Evolutionary conservation across 2,797 vertebrate genomes (phyloP), one percentile per base, ranked within the genome.

Genomic region (Crocodylus rhombifer): DNA sequence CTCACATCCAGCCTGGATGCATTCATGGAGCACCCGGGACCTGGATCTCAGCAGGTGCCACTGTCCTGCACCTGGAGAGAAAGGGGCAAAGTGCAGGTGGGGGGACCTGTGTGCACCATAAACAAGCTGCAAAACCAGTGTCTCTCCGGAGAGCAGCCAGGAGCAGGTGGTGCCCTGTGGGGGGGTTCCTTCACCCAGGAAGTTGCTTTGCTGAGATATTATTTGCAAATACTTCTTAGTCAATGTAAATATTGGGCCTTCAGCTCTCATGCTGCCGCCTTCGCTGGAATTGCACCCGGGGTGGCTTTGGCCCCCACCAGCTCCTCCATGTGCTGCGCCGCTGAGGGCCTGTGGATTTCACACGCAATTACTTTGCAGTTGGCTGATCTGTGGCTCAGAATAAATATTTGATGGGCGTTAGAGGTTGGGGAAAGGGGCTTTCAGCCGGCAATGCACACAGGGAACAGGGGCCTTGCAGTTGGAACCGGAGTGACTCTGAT

Each of bases 301-400:
- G 75, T 14, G 77, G 82, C 4, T 5, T 0, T 6, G 11, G 84
- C 28, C 77, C 63, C 77, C 60, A 1, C 3, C 84, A 30, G n/a
- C 65, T 76, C 67, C 89, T n/a, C 82, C 75, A 74, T 56, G 65
- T 67, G 30, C 67, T 42, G 33, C 23, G 60, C 78, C 56, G 33
- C 83, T 42, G 60, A 63, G 92, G 25, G 25, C 42, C 69, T 86
- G 65, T 58, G 5, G 62, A 58, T 84, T 91, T 92, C 86, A 88
- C 0, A 0, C 77, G 61, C 79, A 2, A 8, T 51, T 73, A 2
- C 10, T 77, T 61, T 63, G 75, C 28, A 1, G 90, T 90, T 80
- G 67, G 77, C 60, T 88, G 62, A 56, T 33, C 77, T 62, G 28
- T 91, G 86, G 25, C 86, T 92, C 75, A 33, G 82, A 83, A 25